Conservation (phyloP, 2,888 invertebrate genomes). For the Sarcophaga caerulescens region DNA sequence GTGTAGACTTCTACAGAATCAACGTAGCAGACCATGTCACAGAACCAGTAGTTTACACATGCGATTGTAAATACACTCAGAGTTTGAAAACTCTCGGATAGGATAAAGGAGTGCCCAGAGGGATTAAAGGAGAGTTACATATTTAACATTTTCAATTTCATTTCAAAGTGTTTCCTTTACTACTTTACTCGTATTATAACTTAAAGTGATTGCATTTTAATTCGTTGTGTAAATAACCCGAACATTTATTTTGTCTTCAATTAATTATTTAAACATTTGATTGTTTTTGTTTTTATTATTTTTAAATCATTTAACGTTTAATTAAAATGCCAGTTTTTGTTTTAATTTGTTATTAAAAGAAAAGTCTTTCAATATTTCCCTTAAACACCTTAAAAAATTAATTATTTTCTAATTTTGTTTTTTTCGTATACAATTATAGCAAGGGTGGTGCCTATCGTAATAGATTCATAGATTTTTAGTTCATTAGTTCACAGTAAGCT, state of each 20-base stretch:
- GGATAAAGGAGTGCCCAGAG: too few relatives aligned
- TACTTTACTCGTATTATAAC: too few relatives aligned
- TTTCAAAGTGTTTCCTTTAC: too few relatives aligned
- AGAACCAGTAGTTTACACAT: too few relatives aligned
- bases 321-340: slow-evolving; percentile 37
- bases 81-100: too few relatives aligned
- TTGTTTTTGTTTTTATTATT: slow-evolving; percentile 10
- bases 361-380: slow-evolving; percentile 25
- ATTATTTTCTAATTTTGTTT: slow-evolving; percentile 61
- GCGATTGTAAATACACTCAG: too few relatives aligned
- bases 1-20: too few relatives aligned
- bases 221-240: slow-evolving; percentile 30
- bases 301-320: slow-evolving; percentile 10
- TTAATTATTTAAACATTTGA: neutral
- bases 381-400: slow-evolving; percentile 17
- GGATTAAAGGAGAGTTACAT: too few relatives aligned
- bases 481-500: neutral
- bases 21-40: too few relatives aligned
- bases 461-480: slow-evolving; percentile 77
- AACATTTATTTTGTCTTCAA: slow-evolving; percentile 13
- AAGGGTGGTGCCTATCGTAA: slow-evolving; percentile 78
- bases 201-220: neutral
- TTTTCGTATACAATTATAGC: slow-evolving; percentile 75
- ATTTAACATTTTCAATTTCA: too few relatives aligned
- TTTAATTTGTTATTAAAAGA: neutral